Conservation (phyloP, 2,888 invertebrate species). For the Drosophila ustulata region DNA sequence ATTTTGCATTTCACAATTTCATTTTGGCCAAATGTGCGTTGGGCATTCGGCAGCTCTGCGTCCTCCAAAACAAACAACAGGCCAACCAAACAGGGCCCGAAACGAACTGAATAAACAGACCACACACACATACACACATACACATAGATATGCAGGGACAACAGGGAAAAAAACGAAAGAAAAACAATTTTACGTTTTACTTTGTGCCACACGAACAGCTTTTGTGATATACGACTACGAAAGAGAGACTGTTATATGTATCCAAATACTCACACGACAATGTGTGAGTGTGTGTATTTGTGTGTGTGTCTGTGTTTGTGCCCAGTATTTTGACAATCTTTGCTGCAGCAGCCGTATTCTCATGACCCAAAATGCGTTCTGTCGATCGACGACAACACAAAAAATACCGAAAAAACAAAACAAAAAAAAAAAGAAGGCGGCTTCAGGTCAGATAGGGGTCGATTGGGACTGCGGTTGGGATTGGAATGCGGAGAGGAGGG, state of each 20-base stretch:
- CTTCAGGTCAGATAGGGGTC: conserved; percentile 20
- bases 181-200: conserved; percentile 65
- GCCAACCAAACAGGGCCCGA: conserved; percentile 50
- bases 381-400: conserved; percentile 13
- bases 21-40: conserved; percentile 40
- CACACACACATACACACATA: conserved; percentile 21
- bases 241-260: conserved; percentile 10
- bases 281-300: neutral
- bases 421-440: neutral
- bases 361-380: conserved; percentile 39
- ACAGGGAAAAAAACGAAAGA: conserved; percentile 30
- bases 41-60: conserved; percentile 12
- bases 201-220: conserved; percentile 50
- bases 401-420: neutral
- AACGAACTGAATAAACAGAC: conserved; percentile 74
- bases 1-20: conserved; percentile 60
- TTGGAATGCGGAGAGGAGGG: conserved; percentile 3
- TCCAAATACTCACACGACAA: conserved; percentile 6
- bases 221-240: conserved; percentile 31
- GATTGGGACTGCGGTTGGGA: neutral
- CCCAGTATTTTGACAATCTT: conserved; percentile 65
- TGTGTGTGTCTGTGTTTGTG: conserved; percentile 21
- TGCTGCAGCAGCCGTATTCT: conserved; percentile 42
- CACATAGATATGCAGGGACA: neutral
- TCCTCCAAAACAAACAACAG: conserved; percentile 52